These are phyloP conservation scores for Lycia hirtaria DNA, from an alignment of 2,888 invertebrate species.

Conservation along the genomic window DNA sequence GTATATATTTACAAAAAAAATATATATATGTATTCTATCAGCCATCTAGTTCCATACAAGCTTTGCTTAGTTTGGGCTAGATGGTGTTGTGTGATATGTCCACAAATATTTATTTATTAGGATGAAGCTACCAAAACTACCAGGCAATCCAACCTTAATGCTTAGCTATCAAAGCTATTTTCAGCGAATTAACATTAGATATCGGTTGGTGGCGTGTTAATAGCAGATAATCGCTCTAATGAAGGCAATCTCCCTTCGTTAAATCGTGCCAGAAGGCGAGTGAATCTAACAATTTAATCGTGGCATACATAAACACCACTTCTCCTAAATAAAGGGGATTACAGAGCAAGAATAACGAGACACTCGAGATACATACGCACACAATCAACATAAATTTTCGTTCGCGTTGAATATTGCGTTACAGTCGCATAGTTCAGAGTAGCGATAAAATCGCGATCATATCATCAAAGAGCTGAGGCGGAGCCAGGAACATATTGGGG, in stretches of 20 bases:
- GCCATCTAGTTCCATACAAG: too few relatives aligned
- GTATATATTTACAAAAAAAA: too few relatives aligned
- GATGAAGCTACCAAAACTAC: too few relatives aligned
- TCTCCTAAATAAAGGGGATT: slow-evolving; percentile 23
- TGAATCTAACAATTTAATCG: slow-evolving; percentile 17
- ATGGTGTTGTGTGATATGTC: too few relatives aligned
- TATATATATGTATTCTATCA: too few relatives aligned
- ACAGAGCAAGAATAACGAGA: slow-evolving; percentile 35
- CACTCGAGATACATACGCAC: slow-evolving; percentile 33
- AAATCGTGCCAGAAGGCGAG: slow-evolving; percentile 7
- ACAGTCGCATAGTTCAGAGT: slow-evolving; percentile 38
- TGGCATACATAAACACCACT: slow-evolving; percentile 20
- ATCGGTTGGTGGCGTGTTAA: background rate
- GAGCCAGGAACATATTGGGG: slow-evolving; percentile 3
- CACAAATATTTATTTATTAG: too few relatives aligned
- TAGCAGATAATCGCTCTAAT: slow-evolving; percentile 18
- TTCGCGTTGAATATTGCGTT: slow-evolving; percentile 41
- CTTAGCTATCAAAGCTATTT: background rate
- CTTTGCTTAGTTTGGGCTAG: too few relatives aligned
- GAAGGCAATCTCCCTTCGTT: slow-evolving; percentile 12
- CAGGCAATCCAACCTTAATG: background rate
- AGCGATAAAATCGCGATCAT: slow-evolving; percentile 63
- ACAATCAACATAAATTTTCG: slow-evolving; percentile 25
- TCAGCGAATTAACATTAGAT: background rate
- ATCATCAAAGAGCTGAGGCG: slow-evolving; percentile 42